Evolutionary conservation across 2,888 invertebrate species (phyloP), one percentile per base, ranked within the genome.

Genomic region (Drosophila paramelanica): DNA sequence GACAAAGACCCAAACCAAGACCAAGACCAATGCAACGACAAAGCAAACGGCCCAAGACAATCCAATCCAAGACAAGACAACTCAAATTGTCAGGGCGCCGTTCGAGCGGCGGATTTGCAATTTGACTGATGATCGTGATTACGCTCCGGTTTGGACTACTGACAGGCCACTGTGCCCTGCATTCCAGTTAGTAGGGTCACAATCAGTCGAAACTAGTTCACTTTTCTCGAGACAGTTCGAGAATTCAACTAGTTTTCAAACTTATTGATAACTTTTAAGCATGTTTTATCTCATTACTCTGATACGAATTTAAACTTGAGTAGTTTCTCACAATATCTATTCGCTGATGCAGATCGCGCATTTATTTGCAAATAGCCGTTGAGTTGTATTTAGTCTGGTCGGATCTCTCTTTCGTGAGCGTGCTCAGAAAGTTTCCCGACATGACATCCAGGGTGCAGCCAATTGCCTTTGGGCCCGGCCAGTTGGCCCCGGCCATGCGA

Each of bases 111-210:
- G 77, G 77, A 83, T 73, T 88, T 88, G 77, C 83, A 79, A 81
- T 91, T 91, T 91, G 90, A 91, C 91, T 91, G 91, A 91, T 91
- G 91, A 91, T 90, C 88, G 88, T 78, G 91, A 91, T 91, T 91
- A 88, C 84, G 86, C 65, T 45, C 20, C 55, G 47, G 36, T 39
- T 64, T 61, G 25, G 39, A 55, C 60, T 60, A 46, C 46, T 52
- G 23, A 20, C 43, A 59, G 33, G 38, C 38, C 39, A 55, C 31
- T 43, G 25, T 38, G 53, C 45, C 36, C 46, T 33, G 39, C 20
- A 20, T 25, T 50, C 25, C 33, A 49, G 27, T 33, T 43, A 5
- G 17, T 23, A 41, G 11, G 2, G 20, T 6, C 27, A 27, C 27
- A 27, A 27, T 27, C 27, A 31, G 31, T 8, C 1, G 31, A 31